phyloP scores from a whole-genome alignment of 2,113 vertebrate species.

The Oreocharis arfaki region DNA sequence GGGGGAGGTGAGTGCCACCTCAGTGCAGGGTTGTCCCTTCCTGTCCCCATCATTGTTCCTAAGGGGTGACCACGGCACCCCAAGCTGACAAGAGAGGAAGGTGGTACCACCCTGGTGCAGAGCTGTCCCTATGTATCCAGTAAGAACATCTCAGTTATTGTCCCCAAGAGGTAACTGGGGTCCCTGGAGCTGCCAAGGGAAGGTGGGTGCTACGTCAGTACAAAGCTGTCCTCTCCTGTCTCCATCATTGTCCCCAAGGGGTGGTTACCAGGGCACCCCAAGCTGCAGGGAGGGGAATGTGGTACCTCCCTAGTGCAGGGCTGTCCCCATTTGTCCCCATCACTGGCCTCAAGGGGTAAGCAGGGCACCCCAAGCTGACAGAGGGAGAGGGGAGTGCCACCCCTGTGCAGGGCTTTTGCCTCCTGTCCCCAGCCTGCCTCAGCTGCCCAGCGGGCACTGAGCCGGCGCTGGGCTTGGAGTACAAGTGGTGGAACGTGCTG shows the following conservation, averaged over 20 bases:
- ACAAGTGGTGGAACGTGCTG: constrained; percentile 96
- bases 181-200: background rate
- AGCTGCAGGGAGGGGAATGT: background rate
- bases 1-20: background rate
- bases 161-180: background rate
- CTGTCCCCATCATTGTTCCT: background rate
- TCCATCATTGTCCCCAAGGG: background rate
- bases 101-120: too few species aligned
- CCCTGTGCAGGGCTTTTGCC: background rate
- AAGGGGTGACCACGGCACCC: background rate
- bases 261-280: background rate
- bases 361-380: background rate
- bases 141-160: background rate
- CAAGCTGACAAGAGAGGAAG: background rate
- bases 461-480: constrained; percentile 84
- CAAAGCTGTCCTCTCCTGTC: background rate
- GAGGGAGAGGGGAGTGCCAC: background rate
- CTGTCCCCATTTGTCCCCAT: background rate
- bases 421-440: constrained; percentile 74
- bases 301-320: background rate
- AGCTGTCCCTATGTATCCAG: background rate
- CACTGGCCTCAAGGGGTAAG: background rate
- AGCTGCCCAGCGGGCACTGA: constrained; percentile 87
- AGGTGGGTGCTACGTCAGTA: background rate
- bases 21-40: background rate